Conservation (phyloP, 2,888 invertebrate genomes). For the Incurvaria masculella region DNA sequence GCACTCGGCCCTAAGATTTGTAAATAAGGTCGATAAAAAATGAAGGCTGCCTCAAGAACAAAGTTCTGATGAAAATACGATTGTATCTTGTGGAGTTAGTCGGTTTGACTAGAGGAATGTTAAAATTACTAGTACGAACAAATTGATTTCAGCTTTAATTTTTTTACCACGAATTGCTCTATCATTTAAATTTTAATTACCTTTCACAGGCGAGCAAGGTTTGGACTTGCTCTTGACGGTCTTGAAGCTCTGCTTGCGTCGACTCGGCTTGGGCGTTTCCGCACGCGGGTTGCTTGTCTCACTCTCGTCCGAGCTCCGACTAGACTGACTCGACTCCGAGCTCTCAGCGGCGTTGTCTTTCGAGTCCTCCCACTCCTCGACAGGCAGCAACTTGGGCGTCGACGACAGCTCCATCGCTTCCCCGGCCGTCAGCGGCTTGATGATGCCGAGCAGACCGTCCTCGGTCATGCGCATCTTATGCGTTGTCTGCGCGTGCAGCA, state of each 20-base stretch:
- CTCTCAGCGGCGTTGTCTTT: background rate
- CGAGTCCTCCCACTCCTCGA: background rate
- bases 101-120: too few species aligned
- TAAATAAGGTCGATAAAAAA: too few species aligned
- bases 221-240: too few species aligned
- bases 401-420: slow-evolving; percentile 24
- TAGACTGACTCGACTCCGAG: slow-evolving; percentile 39
- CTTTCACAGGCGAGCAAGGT: too few species aligned
- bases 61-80: too few species aligned
- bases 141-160: too few species aligned
- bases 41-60: too few species aligned
- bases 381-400: background rate
- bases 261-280: slow-evolving; percentile 28
- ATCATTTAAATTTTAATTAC: too few species aligned
- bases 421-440: slow-evolving; percentile 39
- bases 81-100: too few species aligned
- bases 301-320: slow-evolving; percentile 45
- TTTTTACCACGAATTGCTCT: too few species aligned
- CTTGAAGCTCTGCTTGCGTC: slow-evolving; percentile 31
- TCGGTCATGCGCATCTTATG: slow-evolving; percentile 59
- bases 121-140: too few species aligned
- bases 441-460: slow-evolving; percentile 48
- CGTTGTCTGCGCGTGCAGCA: slow-evolving; percentile 60
- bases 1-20: too few species aligned
- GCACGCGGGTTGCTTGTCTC: slow-evolving; percentile 35